Base-by-base conservation (phyloP, 2,113 vertebrate species). In the Sander lucioperca region DNA sequence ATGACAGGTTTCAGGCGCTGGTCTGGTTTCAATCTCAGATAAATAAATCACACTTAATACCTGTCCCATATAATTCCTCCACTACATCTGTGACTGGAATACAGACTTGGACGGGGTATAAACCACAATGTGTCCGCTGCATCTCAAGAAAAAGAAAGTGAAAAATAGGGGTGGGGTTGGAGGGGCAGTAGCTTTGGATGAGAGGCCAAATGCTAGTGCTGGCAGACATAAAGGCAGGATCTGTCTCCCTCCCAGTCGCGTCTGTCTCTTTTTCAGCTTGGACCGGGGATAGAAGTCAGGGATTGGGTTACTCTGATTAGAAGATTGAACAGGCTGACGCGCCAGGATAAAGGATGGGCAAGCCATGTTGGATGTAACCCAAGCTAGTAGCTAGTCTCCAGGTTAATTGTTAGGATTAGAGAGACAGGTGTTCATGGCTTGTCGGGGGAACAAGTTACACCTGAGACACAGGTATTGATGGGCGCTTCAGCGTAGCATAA, bases 391-490 rank as follows among this genome's bases (percentile, higher is more conserved):
- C 80, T 82, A 73, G 86, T 87, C 88, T 79, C 67, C 71, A 90
- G 92, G 93, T 95, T 94, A 95, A 94, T 93, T 93, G 89, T 88
- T 74, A 30, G 90, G 95, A 95, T 95, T 93, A 93, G 86, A 82
- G 84, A 80, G 91, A 94, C 95, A 95, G 94, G 93, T 96, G 94
- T 92, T 92, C 85, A 5, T 64, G 83, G 65, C 77, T 80, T 92
- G 86, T 92, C 36, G 0, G 48, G 30, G 78, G 79, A 80, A 48
- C 59, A 51, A 77, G 74, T 83, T 87, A 85, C 91, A 91, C 87
- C 79, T 89, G 78, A 86, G 85, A 91, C 82, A 77, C 63, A 79
- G 84, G 73, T 85, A 86, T 79, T 88, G 90, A 92, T 78, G 73
- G 80, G 67, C 7, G 71, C 73, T 77, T n/a, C 63, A 50, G 47